Base-by-base conservation (phyloP, 35 echinoderm and acorn worm genomes). In the Patiria miniata region DNA sequence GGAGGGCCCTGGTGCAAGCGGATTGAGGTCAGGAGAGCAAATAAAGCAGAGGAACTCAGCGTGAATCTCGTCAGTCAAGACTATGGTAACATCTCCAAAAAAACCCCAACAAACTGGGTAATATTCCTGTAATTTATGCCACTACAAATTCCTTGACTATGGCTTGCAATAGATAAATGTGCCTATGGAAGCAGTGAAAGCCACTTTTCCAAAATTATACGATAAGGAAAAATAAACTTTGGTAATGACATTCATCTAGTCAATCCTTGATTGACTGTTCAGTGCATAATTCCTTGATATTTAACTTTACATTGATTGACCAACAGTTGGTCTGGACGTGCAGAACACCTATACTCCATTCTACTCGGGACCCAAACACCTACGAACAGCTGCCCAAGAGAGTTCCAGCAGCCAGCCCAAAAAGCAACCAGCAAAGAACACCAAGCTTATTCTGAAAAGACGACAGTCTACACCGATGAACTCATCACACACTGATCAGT, bases 1-100 rank as follows among this genome's bases (percentile, higher is more conserved):
- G 69, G 52, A 22, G 88, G 83, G 18, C 36, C 81, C 0, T 94
- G 93, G 93, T 86, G 51, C 40, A 90, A 78, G 33, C 86, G 51
- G 82, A 59, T 94, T 40, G 83, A 90, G 36, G 77, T 94, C 23
- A 89, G 86, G 61, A 52, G 87, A 56, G 83, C 87, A 28, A 58
- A 61, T 0, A 78, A 78, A 44, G 93, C 83, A 68, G 93, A 94
- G 50, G 87, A 94, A n/a, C 83, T 94, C n/a, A 94, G 54, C 37
- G 44, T 94, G 36, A 86, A 90, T 78, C 78, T 90, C 55, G 90
- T 94, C 50, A 94, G 93, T 57, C 93, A 94, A 83, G 93, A 94
- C 40, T 90, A 65, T 78, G 93, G 93, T 94, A 81, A 82, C 82
- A 34, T 9, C 14, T 19, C 26, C 6, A 21, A 19, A 23, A 9